Evolutionary conservation across 1,140 invertebrate genomes (phyloP), one percentile per base, ranked within the genome.

Genomic region (Vanessa tameamea): DNA sequence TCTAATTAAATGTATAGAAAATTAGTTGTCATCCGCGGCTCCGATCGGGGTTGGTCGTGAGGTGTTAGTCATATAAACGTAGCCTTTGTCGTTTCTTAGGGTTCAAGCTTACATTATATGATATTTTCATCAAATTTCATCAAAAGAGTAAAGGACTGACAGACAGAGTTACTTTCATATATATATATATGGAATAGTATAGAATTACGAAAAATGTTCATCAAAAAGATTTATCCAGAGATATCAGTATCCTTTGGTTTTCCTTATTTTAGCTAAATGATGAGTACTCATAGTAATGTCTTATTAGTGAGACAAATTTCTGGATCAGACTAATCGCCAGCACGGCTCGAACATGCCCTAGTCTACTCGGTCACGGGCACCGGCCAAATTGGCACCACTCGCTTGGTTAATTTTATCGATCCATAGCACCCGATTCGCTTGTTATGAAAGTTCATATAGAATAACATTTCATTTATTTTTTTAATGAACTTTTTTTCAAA

Each of bases 331-430:
- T 50, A 66, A 66, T 50, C 53, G 67, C 71, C 65, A 76, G 69
- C 72, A 37, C 48, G 72, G 73, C 74, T 63, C 65, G 76, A 66
- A 69, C 77, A 82, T 47, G 72, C 73, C 64, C 70, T 69, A 75
- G 78, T 81, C 78, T 72, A 77, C 67, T 80, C 78, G 83, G 81
- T 82, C 85, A 86, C 80, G 85, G 82, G 79, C 83, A 75, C 78
- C 81, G 79, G 85, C 82, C 85, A 87, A 89, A 73, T 89, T 89
- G 87, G 87, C 87, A 87, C 77, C 77, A 77, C 73, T 69, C 61
- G 78, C 78, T 69, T 82, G 73, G 80, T 87, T 89, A 89, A 89
- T 84, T 87, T 82, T 89, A 87, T 87, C 87, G 84, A 89, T 86
- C 83, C 80, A 77, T 78, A 74, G 69, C 70, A 78, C 77, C 77